These are phyloP conservation scores for Drosophila kikkawai DNA, from an alignment of 1,140 invertebrate genomes.

Conservation along the genomic window DNA sequence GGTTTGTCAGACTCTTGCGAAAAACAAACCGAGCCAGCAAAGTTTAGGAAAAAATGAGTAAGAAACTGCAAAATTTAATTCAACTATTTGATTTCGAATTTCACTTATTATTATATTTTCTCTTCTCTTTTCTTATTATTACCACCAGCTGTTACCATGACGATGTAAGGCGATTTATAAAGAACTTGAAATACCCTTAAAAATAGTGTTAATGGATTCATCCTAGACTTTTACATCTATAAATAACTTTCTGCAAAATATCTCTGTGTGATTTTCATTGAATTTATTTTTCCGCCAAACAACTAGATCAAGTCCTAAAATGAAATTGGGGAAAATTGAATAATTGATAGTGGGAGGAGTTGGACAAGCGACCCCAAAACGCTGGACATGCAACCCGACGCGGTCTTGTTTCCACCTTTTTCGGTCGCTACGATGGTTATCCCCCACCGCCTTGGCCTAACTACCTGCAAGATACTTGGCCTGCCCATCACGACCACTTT, in stretches of 20 bases:
- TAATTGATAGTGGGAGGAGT: slow-evolving; percentile 17
- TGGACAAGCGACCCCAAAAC: slow-evolving; percentile 9
- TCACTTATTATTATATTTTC: slow-evolving; percentile 16
- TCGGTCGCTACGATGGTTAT: background rate
- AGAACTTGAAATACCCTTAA: background rate
- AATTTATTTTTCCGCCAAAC: slow-evolving; percentile 2
- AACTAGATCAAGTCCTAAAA: slow-evolving; percentile 16
- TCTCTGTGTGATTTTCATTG: background rate
- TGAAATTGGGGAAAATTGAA: slow-evolving; percentile 22
- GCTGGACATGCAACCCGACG: slow-evolving; percentile 42
- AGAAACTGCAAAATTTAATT: slow-evolving; percentile 55
- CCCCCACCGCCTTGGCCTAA: background rate
- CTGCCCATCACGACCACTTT: slow-evolving; percentile 19
- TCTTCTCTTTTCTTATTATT: slow-evolving; percentile 20
- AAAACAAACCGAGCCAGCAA: slow-evolving; percentile 74
- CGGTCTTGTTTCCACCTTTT: slow-evolving; percentile 37
- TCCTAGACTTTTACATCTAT: too few species aligned
- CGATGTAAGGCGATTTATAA: too few species aligned
- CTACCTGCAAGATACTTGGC: slow-evolving; percentile 30
- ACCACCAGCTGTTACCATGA: slow-evolving; percentile 33
- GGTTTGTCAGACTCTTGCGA: slow-evolving; percentile 71
- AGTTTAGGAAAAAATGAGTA: slow-evolving; percentile 36
- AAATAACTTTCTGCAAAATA: background rate
- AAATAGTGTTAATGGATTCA: too few species aligned
- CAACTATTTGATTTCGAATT: slow-evolving; percentile 26